Base-by-base conservation (phyloP, 1,140 invertebrate species). In the Formica exsecta region DNA sequence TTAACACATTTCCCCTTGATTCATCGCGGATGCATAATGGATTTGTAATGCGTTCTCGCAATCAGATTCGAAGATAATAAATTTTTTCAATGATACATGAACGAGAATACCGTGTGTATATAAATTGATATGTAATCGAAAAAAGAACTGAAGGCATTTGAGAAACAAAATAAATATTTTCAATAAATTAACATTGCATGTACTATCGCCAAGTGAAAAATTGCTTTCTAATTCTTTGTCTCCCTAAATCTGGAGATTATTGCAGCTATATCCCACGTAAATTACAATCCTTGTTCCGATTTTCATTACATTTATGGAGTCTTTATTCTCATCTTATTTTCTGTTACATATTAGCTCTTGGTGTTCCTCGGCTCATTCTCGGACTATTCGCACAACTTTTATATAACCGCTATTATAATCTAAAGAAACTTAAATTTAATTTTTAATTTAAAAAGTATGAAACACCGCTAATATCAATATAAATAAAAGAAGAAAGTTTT, bases 11-110 rank as follows among this genome's bases (percentile, higher is more conserved):
- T 70, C 22, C 11, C 22, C 41, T 36, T 22, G 48, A 70, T 22
- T 25, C 22, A 16, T 80, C 54, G 29, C 36, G 9, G 48, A 57
- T 70, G 16, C 22, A 70, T 80, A 70, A 80, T 80, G 65, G 32
- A 70, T 48, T 41, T 32, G 22, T 70, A 70, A 80, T 57, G 65
- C 36, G 16, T 80, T 57, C 64, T 70, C 48, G 36, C 36, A 80
- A 59, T 80, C 22, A 57, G 44, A 70, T 48, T 80, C 64, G 32
- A 57, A 70, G 64, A 80, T 80, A 79, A 79, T 66, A 36, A 41
- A 80, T 80, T 80, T 70, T 38, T 80, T 32, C 4, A 65, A 29
- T 59, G 16, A 59, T 59, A 51, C 11, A 68, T 44, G 22, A 29
- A 66, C 19, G 19, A 1, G 41, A 11, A 11, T 19, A 29, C 9